Percentiles rank a stretch among this genome's conserved stretches.
Evolutionary conservation across 2,797 vertebrate genomes (phyloP).

Genomic region (Pantherophis alleghaniensis): DNA sequence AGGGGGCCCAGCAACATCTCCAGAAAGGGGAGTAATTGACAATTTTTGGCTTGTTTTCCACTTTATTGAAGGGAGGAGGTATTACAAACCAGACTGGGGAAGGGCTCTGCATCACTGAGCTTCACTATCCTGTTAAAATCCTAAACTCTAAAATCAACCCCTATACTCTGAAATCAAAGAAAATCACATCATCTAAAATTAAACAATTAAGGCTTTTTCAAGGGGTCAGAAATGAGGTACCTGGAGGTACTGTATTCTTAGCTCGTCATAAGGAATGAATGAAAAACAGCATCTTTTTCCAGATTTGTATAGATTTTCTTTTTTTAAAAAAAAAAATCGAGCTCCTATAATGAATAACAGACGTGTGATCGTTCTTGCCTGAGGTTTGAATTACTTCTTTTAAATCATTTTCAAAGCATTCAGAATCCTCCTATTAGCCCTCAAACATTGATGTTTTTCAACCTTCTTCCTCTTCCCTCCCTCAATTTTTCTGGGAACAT

Average conservation of each 20-base stretch:
- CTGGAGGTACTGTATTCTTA: not conserved
- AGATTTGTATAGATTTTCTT: not conserved
- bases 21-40: not conserved
- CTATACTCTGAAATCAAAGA: not conserved
- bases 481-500: not conserved
- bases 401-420: not conserved
- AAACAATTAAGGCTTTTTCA: not conserved
- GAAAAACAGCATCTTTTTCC: not conserved
- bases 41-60: not conserved
- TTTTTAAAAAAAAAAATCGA: not conserved
- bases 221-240: not conserved
- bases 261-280: not conserved
- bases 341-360: not conserved
- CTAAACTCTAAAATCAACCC: not conserved
- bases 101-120: not conserved
- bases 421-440: not conserved
- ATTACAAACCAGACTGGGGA: not conserved
- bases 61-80: not conserved
- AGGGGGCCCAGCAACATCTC: not conserved
- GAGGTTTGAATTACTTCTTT: not conserved
- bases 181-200: not conserved
- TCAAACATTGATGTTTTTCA: not conserved
- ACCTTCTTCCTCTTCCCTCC: not conserved
- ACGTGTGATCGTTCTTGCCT: not conserved
- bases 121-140: not conserved